A percentile compares a stretch with the other conserved stretches of the same genome.
phyloP scores from a whole-genome alignment of 2,888 invertebrate species.

The Drosophila rubida region DNA sequence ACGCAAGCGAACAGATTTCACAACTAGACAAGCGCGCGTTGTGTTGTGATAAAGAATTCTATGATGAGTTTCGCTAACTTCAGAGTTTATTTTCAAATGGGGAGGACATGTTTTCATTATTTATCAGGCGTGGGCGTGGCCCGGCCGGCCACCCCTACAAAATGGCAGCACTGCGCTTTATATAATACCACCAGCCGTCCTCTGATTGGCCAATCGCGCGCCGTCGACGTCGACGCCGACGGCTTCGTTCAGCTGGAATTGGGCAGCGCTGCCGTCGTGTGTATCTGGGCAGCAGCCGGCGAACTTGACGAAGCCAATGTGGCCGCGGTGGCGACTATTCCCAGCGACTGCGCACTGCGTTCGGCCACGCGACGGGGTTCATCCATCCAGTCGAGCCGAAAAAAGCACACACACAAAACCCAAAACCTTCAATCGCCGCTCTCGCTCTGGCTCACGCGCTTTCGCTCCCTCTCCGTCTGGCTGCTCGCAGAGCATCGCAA shows the following conservation, averaged over 20 bases:
- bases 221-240: constrained; percentile 43
- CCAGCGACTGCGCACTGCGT: constrained; percentile 60
- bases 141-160: constrained; percentile 67
- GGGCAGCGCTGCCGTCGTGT: constrained; percentile 50
- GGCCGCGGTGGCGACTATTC: constrained; percentile 45
- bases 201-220: constrained; percentile 55
- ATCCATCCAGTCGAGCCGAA: constrained; percentile 43
- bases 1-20: constrained; percentile 85
- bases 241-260: constrained; percentile 76
- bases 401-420: constrained; percentile 1
- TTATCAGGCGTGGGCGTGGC: constrained; percentile 80
- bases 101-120: constrained; percentile 83
- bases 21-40: constrained; percentile 84
- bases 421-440: neutral
- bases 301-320: constrained; percentile 76
- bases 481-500: constrained; percentile 58
- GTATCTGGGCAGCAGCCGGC: constrained; percentile 44
- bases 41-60: constrained; percentile 85
- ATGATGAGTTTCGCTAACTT: constrained; percentile 84
- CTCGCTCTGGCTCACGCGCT: neutral
- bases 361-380: neutral
- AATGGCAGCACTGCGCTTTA: constrained; percentile 67
- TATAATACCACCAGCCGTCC: constrained; percentile 38
- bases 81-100: constrained; percentile 80
- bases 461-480: neutral